Evolutionary conservation across 1,140 invertebrate genomes (phyloP).

Genomic region (Branchinecta lindahli): DNA sequence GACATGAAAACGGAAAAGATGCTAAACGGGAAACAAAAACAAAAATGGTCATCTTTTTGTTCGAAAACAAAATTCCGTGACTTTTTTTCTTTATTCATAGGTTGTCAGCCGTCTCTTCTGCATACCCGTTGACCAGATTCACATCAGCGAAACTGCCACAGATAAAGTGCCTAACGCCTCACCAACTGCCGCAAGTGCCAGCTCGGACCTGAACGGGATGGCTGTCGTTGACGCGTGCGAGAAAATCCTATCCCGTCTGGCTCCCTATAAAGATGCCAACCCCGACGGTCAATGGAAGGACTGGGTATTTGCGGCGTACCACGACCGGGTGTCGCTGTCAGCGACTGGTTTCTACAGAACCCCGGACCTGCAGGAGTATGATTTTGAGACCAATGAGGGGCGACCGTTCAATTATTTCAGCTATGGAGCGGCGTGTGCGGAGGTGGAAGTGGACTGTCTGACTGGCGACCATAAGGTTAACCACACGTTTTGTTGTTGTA

Average conservation of each 20-base stretch:
- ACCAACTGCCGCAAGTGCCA: constrained; percentile 74
- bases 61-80: too few species aligned
- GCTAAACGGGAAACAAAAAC: too few species aligned
- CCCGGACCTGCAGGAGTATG: constrained; percentile 53
- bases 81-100: constrained; percentile 21
- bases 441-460: constrained; percentile 74
- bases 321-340: constrained; percentile 60
- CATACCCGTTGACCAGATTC: constrained; percentile 57
- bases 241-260: constrained; percentile 50
- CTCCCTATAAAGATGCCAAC: constrained; percentile 56
- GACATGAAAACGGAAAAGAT: too few species aligned
- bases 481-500: too few species aligned
- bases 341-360: constrained; percentile 70
- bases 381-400: constrained; percentile 51
- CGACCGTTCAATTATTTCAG: constrained; percentile 62
- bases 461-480: constrained; percentile 66
- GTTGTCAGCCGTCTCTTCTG: constrained; percentile 55
- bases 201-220: constrained; percentile 89
- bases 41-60: too few species aligned
- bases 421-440: constrained; percentile 56
- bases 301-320: constrained; percentile 65
- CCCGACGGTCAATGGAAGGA: constrained; percentile 67
- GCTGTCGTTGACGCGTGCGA: constrained; percentile 49
- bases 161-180: constrained; percentile 90
- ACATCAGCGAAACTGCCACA: constrained; percentile 73